Evolutionary conservation across 92 coral and sea anemone genomes (phyloP), one percentile per base, ranked within the genome.

Genomic region (Galaxea fascicularis): DNA sequence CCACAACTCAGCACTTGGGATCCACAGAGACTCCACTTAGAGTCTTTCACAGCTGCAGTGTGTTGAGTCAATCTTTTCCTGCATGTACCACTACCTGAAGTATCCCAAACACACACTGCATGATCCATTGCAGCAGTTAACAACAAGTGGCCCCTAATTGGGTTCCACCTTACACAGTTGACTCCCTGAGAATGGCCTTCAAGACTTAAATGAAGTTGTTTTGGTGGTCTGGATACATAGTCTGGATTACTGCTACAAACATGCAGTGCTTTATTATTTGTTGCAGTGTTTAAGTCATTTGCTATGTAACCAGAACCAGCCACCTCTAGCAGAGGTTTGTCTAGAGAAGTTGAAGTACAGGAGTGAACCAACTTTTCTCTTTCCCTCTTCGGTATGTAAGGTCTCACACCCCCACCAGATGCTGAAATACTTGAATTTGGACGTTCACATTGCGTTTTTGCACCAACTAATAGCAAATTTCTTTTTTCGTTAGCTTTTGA

Each of bases 111-210:
- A 26, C 82, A 86, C 3, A 96, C 95, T 28, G 77, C 52, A 11
- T 89, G 86, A 76, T 96, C 98, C 98, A 96, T 92, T 56, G 98
- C 91, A 10, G 98, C 95, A 11, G 98, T 90, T 30, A 93, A 82
- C 25, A 96, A 90, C 84, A 96, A 58, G 85, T 92, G 89, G 60
- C 68, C 73, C 41, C 66, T 74, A 14, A 67, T 57, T 16, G 96
- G 95, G 85, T 89, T 92, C 98, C 98, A 96, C 29, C 78, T 25
- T 1, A 94, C 83, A 21, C 90, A 87, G 93, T 92, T 92, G 8
- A 96, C 92, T 20, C 93, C 92, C 74, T 89, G 86, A 0, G 91
- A 73, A 66, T 96, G 98, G 15, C 89, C 95, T 70, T 89, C 68
- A 64, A 96, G 85, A 27, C 89, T 76, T 41, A 77, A 47, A 46